phyloP scores from a whole-genome alignment of 2,888 invertebrate genomes.

The Lissonota sp. region DNA sequence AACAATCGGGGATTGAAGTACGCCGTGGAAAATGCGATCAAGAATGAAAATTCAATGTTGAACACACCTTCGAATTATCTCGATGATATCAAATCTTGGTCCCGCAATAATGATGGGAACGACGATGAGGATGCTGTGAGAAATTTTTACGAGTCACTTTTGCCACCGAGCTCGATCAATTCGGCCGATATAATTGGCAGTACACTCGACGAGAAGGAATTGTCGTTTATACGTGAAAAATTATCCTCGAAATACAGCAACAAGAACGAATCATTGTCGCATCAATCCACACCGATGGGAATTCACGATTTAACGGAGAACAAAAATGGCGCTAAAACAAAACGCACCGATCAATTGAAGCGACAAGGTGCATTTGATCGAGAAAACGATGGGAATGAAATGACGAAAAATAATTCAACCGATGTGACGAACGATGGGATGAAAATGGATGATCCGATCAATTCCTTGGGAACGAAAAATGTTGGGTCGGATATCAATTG shows the following conservation, averaged over 20 bases:
- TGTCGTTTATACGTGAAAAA: conserved; percentile 78
- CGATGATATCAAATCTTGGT: no score
- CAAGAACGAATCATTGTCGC: conserved; percentile 61
- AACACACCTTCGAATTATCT: no score
- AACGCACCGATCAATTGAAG: conserved; percentile 49
- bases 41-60: conserved; percentile 5
- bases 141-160: conserved; percentile 73
- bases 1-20: conserved; percentile 2
- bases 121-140: conserved; percentile 11
- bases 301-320: conserved; percentile 29
- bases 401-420: conserved; percentile 56
- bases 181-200: conserved; percentile 78
- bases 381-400: conserved; percentile 55
- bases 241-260: conserved; percentile 76
- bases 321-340: conserved; percentile 30
- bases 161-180: conserved; percentile 76
- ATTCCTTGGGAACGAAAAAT: background rate
- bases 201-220: conserved; percentile 75
- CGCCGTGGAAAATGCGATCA: conserved; percentile 16
- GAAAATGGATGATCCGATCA: background rate
- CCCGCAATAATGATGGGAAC: background rate
- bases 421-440: conserved; percentile 3
- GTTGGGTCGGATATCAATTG: background rate
- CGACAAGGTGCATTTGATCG: conserved; percentile 61
- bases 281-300: background rate